These are phyloP conservation scores for Scortum barcoo DNA, from an alignment of 2,113 vertebrate species.

Conservation along the genomic window DNA sequence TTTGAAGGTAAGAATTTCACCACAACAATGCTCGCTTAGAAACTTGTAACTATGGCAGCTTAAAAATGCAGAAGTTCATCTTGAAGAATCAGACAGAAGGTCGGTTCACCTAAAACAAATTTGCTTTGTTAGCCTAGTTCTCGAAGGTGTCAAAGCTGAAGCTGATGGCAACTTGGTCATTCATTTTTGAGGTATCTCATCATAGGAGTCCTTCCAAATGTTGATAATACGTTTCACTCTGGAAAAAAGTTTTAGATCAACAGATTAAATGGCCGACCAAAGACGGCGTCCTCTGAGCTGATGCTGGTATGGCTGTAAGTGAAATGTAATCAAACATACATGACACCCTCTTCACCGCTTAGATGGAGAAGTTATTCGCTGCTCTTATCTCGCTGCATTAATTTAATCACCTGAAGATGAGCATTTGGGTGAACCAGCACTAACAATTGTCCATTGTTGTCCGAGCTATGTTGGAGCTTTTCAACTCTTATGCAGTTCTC, in stretches of 20 bases:
- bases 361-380: background rate
- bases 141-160: background rate
- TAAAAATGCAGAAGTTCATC: background rate
- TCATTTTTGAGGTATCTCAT: background rate
- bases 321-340: background rate
- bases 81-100: background rate
- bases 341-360: background rate
- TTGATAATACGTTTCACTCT: background rate
- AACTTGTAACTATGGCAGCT: background rate
- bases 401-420: background rate
- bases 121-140: background rate
- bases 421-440: background rate
- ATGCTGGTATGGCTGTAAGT: background rate
- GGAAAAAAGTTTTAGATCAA: background rate
- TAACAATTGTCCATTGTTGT: background rate
- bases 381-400: background rate
- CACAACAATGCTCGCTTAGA: background rate
- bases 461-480: background rate
- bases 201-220: slow-evolving; percentile 1
- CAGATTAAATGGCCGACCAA: background rate
- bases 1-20: background rate
- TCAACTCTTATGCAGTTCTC: background rate
- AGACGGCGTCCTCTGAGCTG: background rate
- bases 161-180: background rate
- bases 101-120: background rate